Conservation (phyloP, 1,140 invertebrate genomes). For the Heliothis subflexa region DNA sequence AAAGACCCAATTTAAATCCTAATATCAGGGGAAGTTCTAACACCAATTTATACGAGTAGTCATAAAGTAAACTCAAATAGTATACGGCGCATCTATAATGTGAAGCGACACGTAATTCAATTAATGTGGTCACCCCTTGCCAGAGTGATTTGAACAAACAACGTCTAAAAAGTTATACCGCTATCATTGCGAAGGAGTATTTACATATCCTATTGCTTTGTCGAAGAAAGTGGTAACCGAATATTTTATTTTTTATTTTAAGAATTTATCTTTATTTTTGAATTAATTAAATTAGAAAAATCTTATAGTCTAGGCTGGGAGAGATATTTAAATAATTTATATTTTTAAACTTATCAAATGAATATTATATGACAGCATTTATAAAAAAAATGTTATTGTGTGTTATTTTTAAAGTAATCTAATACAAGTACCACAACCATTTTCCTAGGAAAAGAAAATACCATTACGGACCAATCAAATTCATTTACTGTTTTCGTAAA, state of each 20-base stretch:
- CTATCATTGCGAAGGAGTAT: slow-evolving; percentile 58
- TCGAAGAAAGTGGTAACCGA: slow-evolving; percentile 30
- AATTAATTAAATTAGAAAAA: neutral
- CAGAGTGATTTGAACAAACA: slow-evolving; percentile 58
- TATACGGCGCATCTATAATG: slow-evolving; percentile 49
- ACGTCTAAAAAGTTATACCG: slow-evolving; percentile 61
- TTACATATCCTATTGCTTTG: slow-evolving; percentile 57
- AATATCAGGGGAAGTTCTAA: neutral
- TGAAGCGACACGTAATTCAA: slow-evolving; percentile 67
- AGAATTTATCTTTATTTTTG: neutral
- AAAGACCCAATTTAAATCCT: neutral
- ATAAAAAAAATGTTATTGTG: no score
- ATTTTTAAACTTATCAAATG: neutral
- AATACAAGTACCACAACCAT: neutral
- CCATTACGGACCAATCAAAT: slow-evolving; percentile 24
- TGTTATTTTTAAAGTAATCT: neutral
- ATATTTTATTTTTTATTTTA: neutral
- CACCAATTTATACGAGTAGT: slow-evolving; percentile 42
- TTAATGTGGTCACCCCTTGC: slow-evolving; percentile 55
- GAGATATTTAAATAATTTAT: neutral
- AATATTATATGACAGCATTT: neutral
- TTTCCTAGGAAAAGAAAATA: neutral
- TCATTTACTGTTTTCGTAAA: slow-evolving; percentile 40
- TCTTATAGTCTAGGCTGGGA: neutral
- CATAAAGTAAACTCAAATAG: slow-evolving; percentile 47